Conservation (phyloP, 2,888 invertebrate species). For the Drosophila rellima region DNA sequence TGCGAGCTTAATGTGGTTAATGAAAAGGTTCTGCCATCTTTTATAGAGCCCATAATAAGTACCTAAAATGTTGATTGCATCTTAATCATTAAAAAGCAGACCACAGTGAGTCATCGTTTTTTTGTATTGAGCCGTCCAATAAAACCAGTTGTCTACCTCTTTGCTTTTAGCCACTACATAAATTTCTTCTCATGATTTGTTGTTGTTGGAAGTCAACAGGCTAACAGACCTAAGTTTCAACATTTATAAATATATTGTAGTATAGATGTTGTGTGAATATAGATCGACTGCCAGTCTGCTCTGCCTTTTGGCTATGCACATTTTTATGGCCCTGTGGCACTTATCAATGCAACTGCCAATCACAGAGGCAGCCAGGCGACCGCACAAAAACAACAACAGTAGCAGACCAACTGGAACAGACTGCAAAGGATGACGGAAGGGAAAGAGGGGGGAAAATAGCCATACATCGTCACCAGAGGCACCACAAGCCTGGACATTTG, state of each 20-base stretch:
- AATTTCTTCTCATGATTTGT: conserved; percentile 21
- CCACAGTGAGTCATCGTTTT: conserved; percentile 31
- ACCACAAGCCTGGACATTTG: conserved; percentile 48
- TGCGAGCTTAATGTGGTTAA: conserved; percentile 10
- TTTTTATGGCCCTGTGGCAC: conserved; percentile 50
- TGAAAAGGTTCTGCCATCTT: conserved; percentile 8
- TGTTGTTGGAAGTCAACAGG: conserved; percentile 5
- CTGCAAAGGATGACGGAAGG: not conserved
- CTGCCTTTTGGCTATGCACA: conserved; percentile 36
- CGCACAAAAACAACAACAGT: conserved; percentile 15
- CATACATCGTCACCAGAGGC: conserved; percentile 56
- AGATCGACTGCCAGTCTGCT: conserved; percentile 15
- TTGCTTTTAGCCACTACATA: conserved; percentile 3
- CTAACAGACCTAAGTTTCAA: not conserved
- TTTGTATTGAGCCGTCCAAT: not conserved
- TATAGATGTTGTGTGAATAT: conserved; percentile 7
- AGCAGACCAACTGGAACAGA: not conserved
- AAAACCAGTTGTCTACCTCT: conserved; percentile 8
- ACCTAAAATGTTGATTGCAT: not conserved
- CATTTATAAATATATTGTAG: not conserved
- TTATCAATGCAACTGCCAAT: conserved; percentile 70
- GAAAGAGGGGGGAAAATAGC: not conserved
- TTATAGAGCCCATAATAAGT: conserved; percentile 29
- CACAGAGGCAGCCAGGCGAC: conserved; percentile 47
- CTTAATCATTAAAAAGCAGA: conserved; percentile 27